Evolutionary conservation across 2,113 vertebrate species (phyloP).

Genomic region (Anhinga anhinga): DNA sequence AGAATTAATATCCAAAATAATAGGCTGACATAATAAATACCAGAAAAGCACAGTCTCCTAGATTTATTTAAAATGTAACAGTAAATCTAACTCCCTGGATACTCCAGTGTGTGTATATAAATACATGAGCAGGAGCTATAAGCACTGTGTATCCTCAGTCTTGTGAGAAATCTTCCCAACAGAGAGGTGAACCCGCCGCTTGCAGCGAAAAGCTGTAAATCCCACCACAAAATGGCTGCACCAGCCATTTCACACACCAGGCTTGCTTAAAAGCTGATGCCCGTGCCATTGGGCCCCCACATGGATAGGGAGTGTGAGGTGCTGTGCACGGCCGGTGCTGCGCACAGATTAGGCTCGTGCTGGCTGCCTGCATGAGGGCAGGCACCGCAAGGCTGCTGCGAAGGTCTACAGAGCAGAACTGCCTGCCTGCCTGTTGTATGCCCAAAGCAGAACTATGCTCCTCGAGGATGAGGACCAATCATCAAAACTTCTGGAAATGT

Average conservation of each 20-base stretch:
- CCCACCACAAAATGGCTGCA: constrained; percentile 15
- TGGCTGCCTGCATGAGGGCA: not conserved
- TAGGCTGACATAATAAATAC: not conserved
- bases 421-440: not conserved
- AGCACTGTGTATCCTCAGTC: not conserved
- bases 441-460: not conserved
- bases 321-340: not conserved
- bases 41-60: not conserved
- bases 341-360: fast-evolving
- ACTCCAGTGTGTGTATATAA: not conserved
- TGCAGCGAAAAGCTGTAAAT: not conserved
- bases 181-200: not conserved
- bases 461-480: fast-evolving
- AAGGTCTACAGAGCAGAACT: not conserved
- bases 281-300: fast-evolving
- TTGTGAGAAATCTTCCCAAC: not conserved
- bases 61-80: not conserved
- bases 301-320: fast-evolving
- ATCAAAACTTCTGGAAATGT: not conserved
- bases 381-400: fast-evolving
- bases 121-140: not conserved
- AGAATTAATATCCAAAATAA: not conserved
- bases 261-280: not conserved
- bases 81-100: not conserved
- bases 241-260: not conserved